phyloP scores from a whole-genome alignment of 2,888 invertebrate genomes.

The Gnatocerus cornutus region DNA sequence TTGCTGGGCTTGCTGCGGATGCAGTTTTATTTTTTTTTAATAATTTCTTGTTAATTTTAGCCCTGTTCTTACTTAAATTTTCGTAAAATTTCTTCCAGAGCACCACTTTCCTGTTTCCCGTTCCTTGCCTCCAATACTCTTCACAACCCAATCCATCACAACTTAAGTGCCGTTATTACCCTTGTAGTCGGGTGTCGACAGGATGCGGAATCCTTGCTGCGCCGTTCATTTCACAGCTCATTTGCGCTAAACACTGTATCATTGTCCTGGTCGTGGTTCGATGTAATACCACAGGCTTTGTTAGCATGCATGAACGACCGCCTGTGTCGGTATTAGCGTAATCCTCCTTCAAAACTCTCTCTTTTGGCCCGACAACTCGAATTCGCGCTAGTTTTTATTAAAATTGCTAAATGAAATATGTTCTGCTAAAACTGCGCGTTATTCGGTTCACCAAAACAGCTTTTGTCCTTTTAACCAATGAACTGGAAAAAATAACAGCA shows the following conservation, averaged over 20 bases:
- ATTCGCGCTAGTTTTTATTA: slow-evolving; percentile 43
- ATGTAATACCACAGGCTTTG: slow-evolving; percentile 44
- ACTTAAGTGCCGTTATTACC: slow-evolving; percentile 31
- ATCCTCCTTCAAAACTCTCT: slow-evolving; percentile 44
- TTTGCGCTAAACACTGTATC: slow-evolving; percentile 48
- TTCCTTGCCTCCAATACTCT: background rate
- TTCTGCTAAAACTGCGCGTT: background rate
- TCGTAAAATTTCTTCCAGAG: too few species aligned
- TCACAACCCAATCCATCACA: slow-evolving; percentile 19
- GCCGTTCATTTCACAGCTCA: slow-evolving; percentile 47
- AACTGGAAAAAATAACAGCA: background rate
- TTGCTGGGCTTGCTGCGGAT: too few species aligned
- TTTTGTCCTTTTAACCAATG: background rate
- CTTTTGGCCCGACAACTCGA: slow-evolving; percentile 32
- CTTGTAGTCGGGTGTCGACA: slow-evolving; percentile 26
- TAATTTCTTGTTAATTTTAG: too few species aligned
- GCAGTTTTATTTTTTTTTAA: too few species aligned
- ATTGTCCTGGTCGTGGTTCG: slow-evolving; percentile 41
- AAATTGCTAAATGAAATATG: slow-evolving; percentile 48
- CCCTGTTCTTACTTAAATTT: too few species aligned
- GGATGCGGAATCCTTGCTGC: slow-evolving; percentile 34
- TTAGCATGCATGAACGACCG: slow-evolving; percentile 47
- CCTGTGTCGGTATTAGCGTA: slow-evolving; percentile 42
- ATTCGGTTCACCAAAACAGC: background rate
- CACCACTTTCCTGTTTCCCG: too few species aligned